phyloP scores from a whole-genome alignment of 1,140 invertebrate species.

The Eufriesea mexicana region DNA sequence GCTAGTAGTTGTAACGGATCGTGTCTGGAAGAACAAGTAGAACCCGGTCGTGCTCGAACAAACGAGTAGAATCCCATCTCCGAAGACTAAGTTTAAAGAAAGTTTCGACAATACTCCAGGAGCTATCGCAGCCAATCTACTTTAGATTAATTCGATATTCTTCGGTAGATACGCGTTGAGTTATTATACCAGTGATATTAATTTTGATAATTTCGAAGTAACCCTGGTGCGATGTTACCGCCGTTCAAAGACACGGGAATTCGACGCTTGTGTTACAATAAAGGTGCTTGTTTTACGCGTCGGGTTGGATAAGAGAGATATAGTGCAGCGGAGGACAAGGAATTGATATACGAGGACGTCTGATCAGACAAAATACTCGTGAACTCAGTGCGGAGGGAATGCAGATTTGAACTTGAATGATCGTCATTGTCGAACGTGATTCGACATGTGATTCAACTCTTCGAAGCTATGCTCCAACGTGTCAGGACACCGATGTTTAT shows the following conservation, averaged over 20 bases:
- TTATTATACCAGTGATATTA: no score
- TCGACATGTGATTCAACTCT: neutral
- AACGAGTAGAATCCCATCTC: constrained; percentile 4
- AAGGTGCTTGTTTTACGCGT: neutral
- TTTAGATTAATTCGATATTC: neutral
- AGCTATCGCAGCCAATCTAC: neutral
- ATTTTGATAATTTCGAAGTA: neutral
- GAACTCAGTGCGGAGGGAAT: neutral
- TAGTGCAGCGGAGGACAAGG: neutral
- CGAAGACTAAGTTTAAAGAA: neutral
- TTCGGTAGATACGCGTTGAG: neutral
- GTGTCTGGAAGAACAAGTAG: neutral
- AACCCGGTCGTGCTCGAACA: neutral
- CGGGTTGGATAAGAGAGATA: constrained; percentile 5
- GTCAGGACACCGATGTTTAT: no score
- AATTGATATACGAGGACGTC: constrained; percentile 9
- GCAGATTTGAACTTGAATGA: neutral
- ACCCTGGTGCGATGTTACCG: neutral
- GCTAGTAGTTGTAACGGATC: neutral
- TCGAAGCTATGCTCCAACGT: neutral
- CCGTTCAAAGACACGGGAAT: neutral
- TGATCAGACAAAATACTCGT: constrained; percentile 3
- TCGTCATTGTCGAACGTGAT: neutral
- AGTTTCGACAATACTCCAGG: neutral
- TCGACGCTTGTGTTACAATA: neutral